Conservation (phyloP, 1,140 invertebrate genomes). For the Archivesica marissinica region DNA sequence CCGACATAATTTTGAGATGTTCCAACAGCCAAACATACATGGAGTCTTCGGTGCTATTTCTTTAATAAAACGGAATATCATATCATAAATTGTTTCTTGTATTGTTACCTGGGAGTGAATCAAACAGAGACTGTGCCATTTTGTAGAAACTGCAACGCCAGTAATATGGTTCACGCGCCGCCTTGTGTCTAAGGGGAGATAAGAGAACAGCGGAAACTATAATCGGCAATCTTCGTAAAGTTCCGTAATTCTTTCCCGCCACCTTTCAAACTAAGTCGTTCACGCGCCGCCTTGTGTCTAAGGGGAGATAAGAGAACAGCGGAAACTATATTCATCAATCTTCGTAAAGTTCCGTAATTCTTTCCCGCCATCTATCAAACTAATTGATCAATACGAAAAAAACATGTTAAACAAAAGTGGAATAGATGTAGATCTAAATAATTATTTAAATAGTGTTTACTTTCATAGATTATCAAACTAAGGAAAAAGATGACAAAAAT, state of each 20-base stretch:
- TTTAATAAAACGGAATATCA: too few species aligned
- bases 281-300: not conserved
- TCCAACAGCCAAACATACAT: not conserved
- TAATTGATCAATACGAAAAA: too few species aligned
- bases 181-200: slow-evolving; percentile 28
- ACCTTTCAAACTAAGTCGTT: slow-evolving; percentile 11
- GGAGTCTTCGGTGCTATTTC: not conserved
- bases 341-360: not conserved
- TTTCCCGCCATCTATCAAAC: slow-evolving; percentile 25
- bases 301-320: slow-evolving; percentile 54
- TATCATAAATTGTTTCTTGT: too few species aligned
- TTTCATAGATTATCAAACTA: too few species aligned
- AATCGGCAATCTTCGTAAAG: not conserved
- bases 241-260: not conserved
- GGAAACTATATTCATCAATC: too few species aligned
- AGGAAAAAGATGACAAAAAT: too few species aligned
- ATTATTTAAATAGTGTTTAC: too few species aligned
- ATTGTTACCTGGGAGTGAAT: slow-evolving; percentile 35
- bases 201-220: slow-evolving; percentile 20
- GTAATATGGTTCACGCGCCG: not conserved
- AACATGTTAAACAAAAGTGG: too few species aligned
- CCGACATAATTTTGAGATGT: not conserved
- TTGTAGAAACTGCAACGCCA: not conserved
- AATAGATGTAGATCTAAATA: too few species aligned
- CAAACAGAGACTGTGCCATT: slow-evolving; percentile 45